A percentile compares a stretch with the other conserved stretches of the same genome.
Evolutionary conservation across 2,113 vertebrate species (phyloP).

Genomic region (Rhabdornis inornatus): DNA sequence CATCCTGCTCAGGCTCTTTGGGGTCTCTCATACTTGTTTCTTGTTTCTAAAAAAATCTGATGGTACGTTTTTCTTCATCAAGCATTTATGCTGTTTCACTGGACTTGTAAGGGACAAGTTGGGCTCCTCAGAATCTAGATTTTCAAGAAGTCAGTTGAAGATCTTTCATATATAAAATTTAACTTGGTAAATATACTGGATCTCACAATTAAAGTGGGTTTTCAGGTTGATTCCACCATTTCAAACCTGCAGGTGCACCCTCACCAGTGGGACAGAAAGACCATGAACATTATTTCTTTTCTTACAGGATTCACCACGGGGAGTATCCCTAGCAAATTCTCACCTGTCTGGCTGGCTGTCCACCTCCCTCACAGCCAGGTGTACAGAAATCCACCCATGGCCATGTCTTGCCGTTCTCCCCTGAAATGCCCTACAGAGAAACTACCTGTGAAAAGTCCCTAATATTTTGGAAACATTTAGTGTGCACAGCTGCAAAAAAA

Average conservation of each 20-base stretch:
- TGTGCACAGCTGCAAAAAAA: neutral
- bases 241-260: neutral
- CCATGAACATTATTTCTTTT: neutral
- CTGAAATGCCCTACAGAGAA: neutral
- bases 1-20: neutral
- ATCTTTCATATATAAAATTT: neutral
- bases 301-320: neutral
- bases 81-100: neutral
- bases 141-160: neutral
- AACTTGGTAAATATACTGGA: neutral
- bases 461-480: neutral
- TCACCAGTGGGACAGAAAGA: neutral
- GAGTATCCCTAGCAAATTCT: neutral
- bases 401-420: rapidly evolving
- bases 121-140: neutral
- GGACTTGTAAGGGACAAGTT: neutral
- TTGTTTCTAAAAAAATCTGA: neutral
- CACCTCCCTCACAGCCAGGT: neutral
- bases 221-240: neutral
- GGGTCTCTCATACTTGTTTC: neutral
- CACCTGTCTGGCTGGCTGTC: neutral
- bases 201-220: neutral
- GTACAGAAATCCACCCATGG: neutral
- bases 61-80: neutral
- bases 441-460: neutral